A percentile compares a stretch with the other conserved stretches of the same genome.
These are phyloP conservation scores for Uloborus plumipes DNA, from an alignment of 2,888 invertebrate genomes.

Conservation along the genomic window DNA sequence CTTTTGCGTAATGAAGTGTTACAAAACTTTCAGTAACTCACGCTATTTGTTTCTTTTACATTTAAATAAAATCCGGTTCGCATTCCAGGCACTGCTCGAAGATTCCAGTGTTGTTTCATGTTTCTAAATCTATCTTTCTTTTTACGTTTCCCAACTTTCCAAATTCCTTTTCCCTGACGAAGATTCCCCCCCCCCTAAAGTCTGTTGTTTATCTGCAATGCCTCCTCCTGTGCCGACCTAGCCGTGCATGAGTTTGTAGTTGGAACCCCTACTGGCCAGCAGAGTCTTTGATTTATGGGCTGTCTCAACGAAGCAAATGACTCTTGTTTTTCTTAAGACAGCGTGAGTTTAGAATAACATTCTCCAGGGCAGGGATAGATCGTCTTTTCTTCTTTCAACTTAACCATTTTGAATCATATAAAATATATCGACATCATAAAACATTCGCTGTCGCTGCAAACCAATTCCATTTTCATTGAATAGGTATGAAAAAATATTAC, in stretches of 20 bases:
- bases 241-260: constrained; percentile 12
- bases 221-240: neutral
- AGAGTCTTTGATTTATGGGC: constrained; percentile 52
- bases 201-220: constrained; percentile 10
- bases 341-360: constrained; percentile 54
- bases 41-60: too few species aligned
- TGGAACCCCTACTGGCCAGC: constrained; percentile 37
- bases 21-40: too few species aligned
- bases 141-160: neutral
- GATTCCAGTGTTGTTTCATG: too few species aligned
- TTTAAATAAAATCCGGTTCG: too few species aligned
- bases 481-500: too few species aligned
- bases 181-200: constrained; percentile 1
- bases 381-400: constrained; percentile 25
- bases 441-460: too few species aligned
- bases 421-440: too few species aligned
- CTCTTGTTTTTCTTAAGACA: constrained; percentile 43
- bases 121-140: too few species aligned
- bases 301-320: constrained; percentile 34
- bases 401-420: too few species aligned
- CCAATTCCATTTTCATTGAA: too few species aligned
- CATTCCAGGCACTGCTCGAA: too few species aligned
- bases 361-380: constrained; percentile 9
- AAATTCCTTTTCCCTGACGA: constrained; percentile 2
- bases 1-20: too few species aligned